phyloP scores from a whole-genome alignment of 2,888 invertebrate genomes.

The Heteromurus nitidus region DNA sequence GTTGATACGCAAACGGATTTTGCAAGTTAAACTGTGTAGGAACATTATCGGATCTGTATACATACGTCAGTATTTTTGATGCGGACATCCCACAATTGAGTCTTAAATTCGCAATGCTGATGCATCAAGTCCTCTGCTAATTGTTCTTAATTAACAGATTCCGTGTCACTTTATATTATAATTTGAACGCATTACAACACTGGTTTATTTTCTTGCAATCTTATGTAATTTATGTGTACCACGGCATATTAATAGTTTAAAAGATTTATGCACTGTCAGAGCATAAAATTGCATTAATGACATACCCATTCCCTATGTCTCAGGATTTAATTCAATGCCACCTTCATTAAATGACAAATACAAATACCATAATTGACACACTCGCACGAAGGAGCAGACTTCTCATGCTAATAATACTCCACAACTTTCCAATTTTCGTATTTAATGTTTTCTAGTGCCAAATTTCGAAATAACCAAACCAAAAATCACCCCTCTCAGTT shows the following conservation, averaged over 20 bases:
- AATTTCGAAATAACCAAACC: slow-evolving; percentile 71
- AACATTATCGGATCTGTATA: no score
- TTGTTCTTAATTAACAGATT: slow-evolving; percentile 21
- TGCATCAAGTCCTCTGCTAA: slow-evolving; percentile 15
- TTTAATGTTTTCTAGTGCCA: slow-evolving; percentile 68
- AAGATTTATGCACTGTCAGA: slow-evolving; percentile 34
- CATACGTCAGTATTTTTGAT: no score
- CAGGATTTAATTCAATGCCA: no score
- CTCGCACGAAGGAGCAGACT: no score
- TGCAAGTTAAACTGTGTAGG: no score
- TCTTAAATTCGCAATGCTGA: not conserved
- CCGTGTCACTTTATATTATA: no score
- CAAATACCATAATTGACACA: no score
- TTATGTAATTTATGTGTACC: not conserved
- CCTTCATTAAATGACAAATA: no score
- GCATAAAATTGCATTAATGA: slow-evolving; percentile 24
- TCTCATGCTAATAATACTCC: not conserved
- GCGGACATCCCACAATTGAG: no score
- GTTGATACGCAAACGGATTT: no score
- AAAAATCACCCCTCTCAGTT: slow-evolving; percentile 54
- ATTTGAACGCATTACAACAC: no score
- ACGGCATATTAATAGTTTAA: not conserved
- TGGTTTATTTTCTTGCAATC: not conserved
- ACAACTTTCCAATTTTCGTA: slow-evolving; percentile 8
- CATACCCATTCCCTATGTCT: no score